Base-by-base conservation (phyloP, 2,797 vertebrate genomes). In the Capromys pilorides region DNA sequence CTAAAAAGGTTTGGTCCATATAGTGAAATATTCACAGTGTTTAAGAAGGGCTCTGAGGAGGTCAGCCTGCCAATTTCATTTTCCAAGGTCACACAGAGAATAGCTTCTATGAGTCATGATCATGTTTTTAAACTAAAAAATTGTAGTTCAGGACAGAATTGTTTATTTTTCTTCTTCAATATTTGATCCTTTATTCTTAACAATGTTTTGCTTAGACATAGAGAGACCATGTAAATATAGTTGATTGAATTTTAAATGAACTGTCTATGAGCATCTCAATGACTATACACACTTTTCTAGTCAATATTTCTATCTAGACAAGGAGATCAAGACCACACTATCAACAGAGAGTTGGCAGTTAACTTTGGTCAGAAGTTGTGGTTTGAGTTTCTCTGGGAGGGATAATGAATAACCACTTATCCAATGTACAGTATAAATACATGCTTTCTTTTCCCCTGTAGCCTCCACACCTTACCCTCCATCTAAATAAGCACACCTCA, bases 151-250 rank as follows among this genome's bases (percentile, higher is more conserved):
- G 94, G 61, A 49, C 90, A 92, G 64, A 54, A 93, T 87, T 97
- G 91, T 92, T 97, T 96, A 85, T 96, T 96, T 95, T 97, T 87
- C 95, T 79, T 84, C 82, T 97, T 96, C 96, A 97, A 97, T 97
- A 97, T 97, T 97, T 97, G 95, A 97, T 81, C 54, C 66, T 96
- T 95, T 94, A 96, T 95, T 95, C 66, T 90, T 96, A 96, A 97
- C 86, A 95, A 97, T 62, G 49, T 89, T 86, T 93, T 86, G 36
- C 57, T 78, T 66, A 96, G 90, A 97, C 88, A 94, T 86, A 18
- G 0, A 93, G 82, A 64, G 93, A 87, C 87, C 75, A 90, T 96
- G 96, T 95, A 97, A 97, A 96, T 96, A 92, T 19, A 62, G 88
- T 36, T 73, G 75, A 39, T 62, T 96, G 86, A 97, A 97, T 96